These are phyloP conservation scores for Ceratosolen fusciceps DNA, from an alignment of 1,140 invertebrate species.

Conservation along the genomic window DNA sequence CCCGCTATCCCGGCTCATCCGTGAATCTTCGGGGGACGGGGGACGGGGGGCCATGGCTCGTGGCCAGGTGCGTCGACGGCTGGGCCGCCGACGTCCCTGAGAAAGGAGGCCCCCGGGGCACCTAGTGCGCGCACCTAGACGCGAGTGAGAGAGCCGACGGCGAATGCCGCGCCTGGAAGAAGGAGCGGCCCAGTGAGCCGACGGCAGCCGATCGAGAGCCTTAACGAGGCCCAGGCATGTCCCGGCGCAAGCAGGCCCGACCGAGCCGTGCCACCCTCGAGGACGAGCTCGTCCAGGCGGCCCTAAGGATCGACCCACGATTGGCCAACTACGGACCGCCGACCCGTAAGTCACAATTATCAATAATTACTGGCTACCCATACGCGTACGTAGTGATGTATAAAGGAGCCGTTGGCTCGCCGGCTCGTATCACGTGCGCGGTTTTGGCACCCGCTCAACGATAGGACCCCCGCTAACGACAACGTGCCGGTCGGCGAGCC, in stretches of 20 bases:
- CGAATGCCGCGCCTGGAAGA: neutral
- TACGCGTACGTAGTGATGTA: too few relatives aligned
- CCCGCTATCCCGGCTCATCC: neutral
- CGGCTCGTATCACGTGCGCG: neutral
- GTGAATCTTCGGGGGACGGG: neutral
- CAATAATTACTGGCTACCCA: too few relatives aligned
- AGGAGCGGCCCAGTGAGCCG: conserved; percentile 1
- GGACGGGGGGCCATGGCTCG: conserved; percentile 3
- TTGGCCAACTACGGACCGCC: conserved; percentile 47
- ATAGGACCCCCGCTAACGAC: too few relatives aligned
- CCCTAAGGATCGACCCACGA: conserved; percentile 61
- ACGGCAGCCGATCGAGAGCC: neutral
- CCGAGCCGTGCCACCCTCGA: conserved; percentile 71
- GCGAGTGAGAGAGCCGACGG: neutral
- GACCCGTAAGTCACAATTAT: neutral
- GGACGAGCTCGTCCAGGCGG: conserved; percentile 69
- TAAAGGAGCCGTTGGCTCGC: too few relatives aligned
- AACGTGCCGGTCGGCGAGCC: too few relatives aligned
- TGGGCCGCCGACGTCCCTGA: conserved; percentile 4
- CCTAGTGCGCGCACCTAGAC: neutral
- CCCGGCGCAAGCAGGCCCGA: conserved; percentile 71
- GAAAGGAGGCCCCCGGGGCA: neutral
- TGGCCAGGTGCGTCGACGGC: neutral
- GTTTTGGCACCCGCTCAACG: too few relatives aligned
- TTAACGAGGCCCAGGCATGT: conserved; percentile 57